phyloP scores from a whole-genome alignment of 2,888 invertebrate species.

The Anthrax anthrax region DNA sequence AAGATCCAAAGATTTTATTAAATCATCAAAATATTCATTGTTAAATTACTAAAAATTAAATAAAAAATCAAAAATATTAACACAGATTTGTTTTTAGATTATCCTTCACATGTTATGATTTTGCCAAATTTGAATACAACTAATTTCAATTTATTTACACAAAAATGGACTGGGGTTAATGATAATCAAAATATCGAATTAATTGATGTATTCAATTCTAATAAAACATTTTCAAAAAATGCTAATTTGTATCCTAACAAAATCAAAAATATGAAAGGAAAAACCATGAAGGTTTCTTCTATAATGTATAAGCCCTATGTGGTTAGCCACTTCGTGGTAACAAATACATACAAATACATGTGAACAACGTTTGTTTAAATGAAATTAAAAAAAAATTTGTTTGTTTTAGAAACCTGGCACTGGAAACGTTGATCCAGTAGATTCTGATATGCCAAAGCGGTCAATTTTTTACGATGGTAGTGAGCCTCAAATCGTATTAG shows the following conservation, averaged over 20 bases:
- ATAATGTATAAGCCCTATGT: slow-evolving; percentile 31
- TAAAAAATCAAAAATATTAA: not conserved
- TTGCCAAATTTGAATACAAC: slow-evolving; percentile 9
- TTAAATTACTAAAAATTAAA: too few species aligned
- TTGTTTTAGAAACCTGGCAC: slow-evolving; percentile 18
- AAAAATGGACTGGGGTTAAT: slow-evolving; percentile 27
- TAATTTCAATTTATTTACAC: slow-evolving; percentile 31
- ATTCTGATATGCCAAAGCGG: slow-evolving; percentile 15
- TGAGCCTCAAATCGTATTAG: slow-evolving; percentile 24
- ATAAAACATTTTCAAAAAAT: slow-evolving; percentile 23
- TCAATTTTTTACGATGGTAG: slow-evolving; percentile 22
- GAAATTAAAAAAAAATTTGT: too few species aligned
- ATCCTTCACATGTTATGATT: slow-evolving; percentile 2
- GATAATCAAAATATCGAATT: slow-evolving; percentile 27
- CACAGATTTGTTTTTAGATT: not conserved
- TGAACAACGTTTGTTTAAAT: too few species aligned
- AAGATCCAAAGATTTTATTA: slow-evolving; percentile 22
- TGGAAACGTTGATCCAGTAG: slow-evolving; percentile 25
- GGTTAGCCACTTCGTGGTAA: slow-evolving; percentile 31
- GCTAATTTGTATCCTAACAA: slow-evolving; percentile 25
- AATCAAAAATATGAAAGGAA: slow-evolving; percentile 25
- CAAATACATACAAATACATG: not conserved
- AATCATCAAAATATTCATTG: slow-evolving; percentile 24
- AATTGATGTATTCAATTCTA: slow-evolving; percentile 26
- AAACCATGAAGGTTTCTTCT: slow-evolving; percentile 26